Percentiles rank a stretch among this genome's conserved stretches.
phyloP scores from a whole-genome alignment of 35 echinoderm and acorn worm genomes.

The Acanthaster planci region DNA sequence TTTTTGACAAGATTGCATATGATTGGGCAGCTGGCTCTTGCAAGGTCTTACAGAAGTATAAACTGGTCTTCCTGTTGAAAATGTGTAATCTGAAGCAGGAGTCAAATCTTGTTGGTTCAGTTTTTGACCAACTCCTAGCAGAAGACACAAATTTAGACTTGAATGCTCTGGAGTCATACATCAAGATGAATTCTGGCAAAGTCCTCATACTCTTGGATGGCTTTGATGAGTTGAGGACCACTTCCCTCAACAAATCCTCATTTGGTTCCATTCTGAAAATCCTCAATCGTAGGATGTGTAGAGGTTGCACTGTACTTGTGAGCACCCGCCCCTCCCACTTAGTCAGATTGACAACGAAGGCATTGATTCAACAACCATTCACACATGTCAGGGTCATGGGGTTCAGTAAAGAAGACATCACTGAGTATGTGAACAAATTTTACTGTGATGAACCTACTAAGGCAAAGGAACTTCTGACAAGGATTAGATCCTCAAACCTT shows the following conservation, averaged over 20 bases:
- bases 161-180: too few species aligned
- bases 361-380: not conserved
- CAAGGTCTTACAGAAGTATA: too few species aligned
- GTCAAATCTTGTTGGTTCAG: too few species aligned
- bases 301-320: not conserved
- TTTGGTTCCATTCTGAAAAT: conserved; percentile 16
- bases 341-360: not conserved
- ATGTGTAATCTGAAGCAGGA: too few species aligned
- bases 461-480: not conserved
- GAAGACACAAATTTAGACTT: too few species aligned
- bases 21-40: too few species aligned
- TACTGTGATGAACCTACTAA: not conserved
- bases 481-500: not conserved
- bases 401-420: not conserved
- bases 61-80: too few species aligned
- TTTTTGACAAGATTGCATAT: too few species aligned
- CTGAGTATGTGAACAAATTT: conserved; percentile 1
- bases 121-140: too few species aligned
- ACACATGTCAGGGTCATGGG: not conserved
- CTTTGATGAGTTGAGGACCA: not conserved
- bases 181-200: too few species aligned
- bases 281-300: not conserved
- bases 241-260: not conserved
- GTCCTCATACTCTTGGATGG: too few species aligned
- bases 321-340: not conserved